A percentile compares a stretch with the other conserved stretches of the same genome.
These are phyloP conservation scores for Lontra canadensis DNA, from an alignment of 2,113 vertebrate genomes.

Conservation along the genomic window DNA sequence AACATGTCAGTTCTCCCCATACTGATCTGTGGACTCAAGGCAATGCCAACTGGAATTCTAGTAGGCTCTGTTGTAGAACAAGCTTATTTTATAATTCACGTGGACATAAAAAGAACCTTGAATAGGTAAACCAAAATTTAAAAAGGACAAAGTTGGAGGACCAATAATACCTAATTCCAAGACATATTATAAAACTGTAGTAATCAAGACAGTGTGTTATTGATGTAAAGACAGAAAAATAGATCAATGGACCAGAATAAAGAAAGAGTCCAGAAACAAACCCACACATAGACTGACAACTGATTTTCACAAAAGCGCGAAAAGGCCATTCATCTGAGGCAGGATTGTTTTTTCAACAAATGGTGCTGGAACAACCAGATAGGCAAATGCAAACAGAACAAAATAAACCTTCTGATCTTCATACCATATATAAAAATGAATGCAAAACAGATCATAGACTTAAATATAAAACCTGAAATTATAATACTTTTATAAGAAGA, in stretches of 20 bases:
- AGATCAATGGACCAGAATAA: neutral
- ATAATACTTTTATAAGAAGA: neutral
- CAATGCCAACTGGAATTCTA: neutral
- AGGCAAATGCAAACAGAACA: neutral
- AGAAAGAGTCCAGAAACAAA: neutral
- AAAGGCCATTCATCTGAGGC: neutral
- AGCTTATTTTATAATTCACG: conserved; percentile 10
- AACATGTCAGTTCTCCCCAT: neutral
- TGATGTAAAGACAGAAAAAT: neutral
- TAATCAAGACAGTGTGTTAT: neutral
- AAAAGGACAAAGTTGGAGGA: neutral
- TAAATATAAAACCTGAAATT: neutral
- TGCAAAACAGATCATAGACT: neutral
- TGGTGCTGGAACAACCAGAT: neutral
- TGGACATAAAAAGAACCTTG: neutral
- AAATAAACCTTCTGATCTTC: neutral
- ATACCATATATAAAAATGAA: neutral
- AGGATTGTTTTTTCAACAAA: neutral
- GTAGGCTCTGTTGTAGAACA: neutral
- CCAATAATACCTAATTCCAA: neutral
- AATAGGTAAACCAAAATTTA: neutral
- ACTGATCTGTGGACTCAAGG: neutral
- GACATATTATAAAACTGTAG: neutral
- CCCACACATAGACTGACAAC: neutral
- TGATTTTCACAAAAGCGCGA: neutral